Base-by-base conservation (phyloP, 2,888 invertebrate species). In the Synergus gifuensis region DNA sequence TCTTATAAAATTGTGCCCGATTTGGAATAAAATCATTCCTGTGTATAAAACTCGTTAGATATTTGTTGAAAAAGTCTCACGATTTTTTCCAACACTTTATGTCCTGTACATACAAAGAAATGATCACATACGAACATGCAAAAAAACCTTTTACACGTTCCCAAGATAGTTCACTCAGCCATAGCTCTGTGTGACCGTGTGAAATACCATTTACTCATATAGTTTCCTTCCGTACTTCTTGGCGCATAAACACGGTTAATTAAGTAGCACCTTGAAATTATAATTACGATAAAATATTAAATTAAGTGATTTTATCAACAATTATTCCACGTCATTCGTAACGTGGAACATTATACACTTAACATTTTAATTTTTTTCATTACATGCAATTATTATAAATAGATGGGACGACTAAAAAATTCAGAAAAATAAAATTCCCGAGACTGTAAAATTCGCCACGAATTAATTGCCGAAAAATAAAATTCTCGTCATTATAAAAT, bases 191-290 rank as follows among this genome's bases (percentile, higher is more conserved):
- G 18, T 16, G 54, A 73, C 28, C 73, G 54, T 73, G 73, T 12
- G 73, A 73, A 73, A 40, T 28, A 16, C 44, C 69, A 46, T 49
- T 69, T 40, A 73, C 73, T 73, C 73, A 28, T 36, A 9, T 9
- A n/a, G 40, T 73, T 73, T 73, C 54, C 73, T 40, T 73, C 73
- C 40, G 54, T 12, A 73, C 54, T 11, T 54, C 36, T 73, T 73
- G 1, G 4, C 36, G 49, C 36, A 54, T 73, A 73, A 40, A 73
- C 18, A 73, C n/a, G 36, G 36, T 36, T 73, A 73, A 73, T 73
- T 73, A 73, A 73, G 16, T 40, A 73, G 40, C 54, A 58, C 73
- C 54, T 73, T 73, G 73, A 58, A 73, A 73, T 73, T 73, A 73
- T 73, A 73, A 73, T 73, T 58, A 73, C 54, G 1, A 49, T 73